Conservation (phyloP, 2,797 vertebrate genomes). For the Trachurus trachurus region DNA sequence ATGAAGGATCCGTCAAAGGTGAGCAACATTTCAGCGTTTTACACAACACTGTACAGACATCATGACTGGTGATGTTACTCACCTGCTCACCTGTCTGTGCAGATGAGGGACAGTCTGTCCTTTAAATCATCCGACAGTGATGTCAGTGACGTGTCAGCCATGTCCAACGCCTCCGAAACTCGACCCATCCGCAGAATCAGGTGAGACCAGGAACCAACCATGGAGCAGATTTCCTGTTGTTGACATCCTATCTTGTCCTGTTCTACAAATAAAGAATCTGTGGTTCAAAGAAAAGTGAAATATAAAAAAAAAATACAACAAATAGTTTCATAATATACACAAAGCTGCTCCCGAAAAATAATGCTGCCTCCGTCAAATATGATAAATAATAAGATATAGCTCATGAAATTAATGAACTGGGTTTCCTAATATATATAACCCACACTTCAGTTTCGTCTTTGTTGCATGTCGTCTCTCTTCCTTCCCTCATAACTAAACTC, state of each 20-base stretch:
- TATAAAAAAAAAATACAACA: neutral
- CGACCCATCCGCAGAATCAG: conserved; percentile 90
- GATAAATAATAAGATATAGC: no score
- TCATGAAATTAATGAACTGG: no score
- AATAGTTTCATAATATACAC: neutral
- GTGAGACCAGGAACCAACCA: conserved; percentile 75
- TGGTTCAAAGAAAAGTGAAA: no score
- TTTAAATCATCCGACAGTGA: conserved; percentile 95
- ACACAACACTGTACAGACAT: neutral
- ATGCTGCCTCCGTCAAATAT: no score
- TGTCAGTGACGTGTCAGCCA: conserved; percentile 92
- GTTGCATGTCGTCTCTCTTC: no score
- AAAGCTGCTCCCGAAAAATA: no score
- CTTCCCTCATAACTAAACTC: no score
- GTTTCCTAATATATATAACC: no score
- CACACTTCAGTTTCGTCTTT: no score
- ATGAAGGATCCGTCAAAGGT: conserved; percentile 72
- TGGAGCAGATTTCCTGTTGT: neutral
- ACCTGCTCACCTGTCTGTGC: conserved; percentile 38
- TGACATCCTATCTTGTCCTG: neutral
- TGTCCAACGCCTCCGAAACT: conserved; percentile 91
- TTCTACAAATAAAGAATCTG: no score
- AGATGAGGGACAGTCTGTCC: conserved; percentile 91
- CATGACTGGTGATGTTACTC: neutral
- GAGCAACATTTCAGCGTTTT: neutral